Conservation (phyloP, 1,140 invertebrate species). For the Zaprionus vittiger region DNA sequence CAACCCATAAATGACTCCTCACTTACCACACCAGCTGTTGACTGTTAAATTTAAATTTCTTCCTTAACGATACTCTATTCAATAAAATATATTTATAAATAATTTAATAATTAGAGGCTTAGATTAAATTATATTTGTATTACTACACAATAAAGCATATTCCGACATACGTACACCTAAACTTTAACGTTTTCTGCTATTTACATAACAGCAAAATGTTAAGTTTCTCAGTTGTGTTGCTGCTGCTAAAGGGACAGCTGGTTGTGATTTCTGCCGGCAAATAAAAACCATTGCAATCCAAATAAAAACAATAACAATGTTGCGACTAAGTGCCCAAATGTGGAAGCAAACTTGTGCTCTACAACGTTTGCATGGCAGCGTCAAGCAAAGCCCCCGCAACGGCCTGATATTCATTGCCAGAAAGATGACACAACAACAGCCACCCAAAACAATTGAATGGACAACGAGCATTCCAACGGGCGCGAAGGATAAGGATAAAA, state of each 20-base stretch:
- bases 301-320: constrained; percentile 40
- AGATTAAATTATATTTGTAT: neutral
- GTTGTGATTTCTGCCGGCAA: neutral
- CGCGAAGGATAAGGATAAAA: constrained; percentile 71
- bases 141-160: neutral
- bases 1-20: neutral
- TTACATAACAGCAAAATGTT: constrained; percentile 16
- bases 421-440: constrained; percentile 62
- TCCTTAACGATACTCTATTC: neutral
- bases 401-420: constrained; percentile 26
- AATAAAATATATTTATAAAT: neutral
- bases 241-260: constrained; percentile 6
- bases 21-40: neutral
- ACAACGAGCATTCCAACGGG: constrained; percentile 44
- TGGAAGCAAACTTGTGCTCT: constrained; percentile 35
- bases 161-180: neutral
- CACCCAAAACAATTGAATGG: constrained; percentile 38
- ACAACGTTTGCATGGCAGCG: constrained; percentile 4
- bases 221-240: neutral
- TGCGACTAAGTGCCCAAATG: constrained; percentile 52
- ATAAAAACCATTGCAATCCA: constrained; percentile 21
- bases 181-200: neutral
- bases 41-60: neutral
- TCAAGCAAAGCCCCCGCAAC: neutral
- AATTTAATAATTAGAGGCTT: neutral